Percentiles rank a stretch among this genome's conserved stretches.
Evolutionary conservation across 2,888 invertebrate genomes (phyloP).

Genomic region (Spatulosminthurus flaviceps): DNA sequence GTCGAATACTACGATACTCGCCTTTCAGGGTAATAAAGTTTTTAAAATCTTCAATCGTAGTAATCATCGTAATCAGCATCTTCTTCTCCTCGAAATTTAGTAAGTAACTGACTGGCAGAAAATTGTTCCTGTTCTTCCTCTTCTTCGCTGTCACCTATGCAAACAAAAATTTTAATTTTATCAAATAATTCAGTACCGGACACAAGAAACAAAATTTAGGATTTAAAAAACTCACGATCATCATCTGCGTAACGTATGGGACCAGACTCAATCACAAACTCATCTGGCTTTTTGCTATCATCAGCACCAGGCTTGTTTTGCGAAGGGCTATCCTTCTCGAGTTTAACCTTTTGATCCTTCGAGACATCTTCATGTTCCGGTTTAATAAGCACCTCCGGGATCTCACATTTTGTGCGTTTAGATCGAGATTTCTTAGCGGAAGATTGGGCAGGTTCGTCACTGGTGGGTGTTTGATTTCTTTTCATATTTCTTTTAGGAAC

Average conservation of each 20-base stretch:
- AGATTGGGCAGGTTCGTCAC: background rate
- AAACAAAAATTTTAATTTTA: background rate
- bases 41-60: constrained; percentile 46
- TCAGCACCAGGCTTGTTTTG: no score
- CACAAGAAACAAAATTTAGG: background rate
- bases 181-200: no score
- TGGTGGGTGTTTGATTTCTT: constrained; percentile 25
- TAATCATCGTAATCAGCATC: constrained; percentile 58
- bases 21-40: no score
- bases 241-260: constrained; percentile 41
- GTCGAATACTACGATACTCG: no score
- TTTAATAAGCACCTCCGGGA: background rate
- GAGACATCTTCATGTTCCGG: constrained; percentile 19
- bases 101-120: constrained; percentile 63
- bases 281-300: background rate
- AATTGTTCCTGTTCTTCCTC: constrained; percentile 64
- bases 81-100: constrained; percentile 63
- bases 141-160: constrained; percentile 60
- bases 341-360: background rate
- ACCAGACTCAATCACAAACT: constrained; percentile 44
- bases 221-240: constrained; percentile 35
- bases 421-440: constrained; percentile 37
- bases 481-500: constrained; percentile 49
- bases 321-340: background rate
- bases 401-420: background rate